Evolutionary conservation across 2,888 invertebrate species (phyloP).

Genomic region (Eremobia ochroleuca): DNA sequence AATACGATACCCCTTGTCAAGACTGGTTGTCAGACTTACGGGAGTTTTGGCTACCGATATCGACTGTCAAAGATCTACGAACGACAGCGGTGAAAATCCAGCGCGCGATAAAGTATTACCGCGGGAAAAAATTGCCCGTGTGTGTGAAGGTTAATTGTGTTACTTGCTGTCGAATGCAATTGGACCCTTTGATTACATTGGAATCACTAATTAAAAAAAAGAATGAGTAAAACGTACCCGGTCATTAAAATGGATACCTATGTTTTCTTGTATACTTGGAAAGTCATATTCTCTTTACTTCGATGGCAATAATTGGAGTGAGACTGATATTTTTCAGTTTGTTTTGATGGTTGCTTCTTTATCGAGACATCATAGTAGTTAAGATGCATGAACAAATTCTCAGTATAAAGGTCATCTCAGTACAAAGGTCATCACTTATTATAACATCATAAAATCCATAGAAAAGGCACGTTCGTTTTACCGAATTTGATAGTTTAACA

Average conservation of each 20-base stretch:
- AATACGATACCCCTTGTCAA: no score
- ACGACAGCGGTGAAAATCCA: background rate
- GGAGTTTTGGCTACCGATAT: background rate
- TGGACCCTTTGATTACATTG: constrained; percentile 32
- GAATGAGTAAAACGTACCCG: background rate
- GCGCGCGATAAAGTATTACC: no score
- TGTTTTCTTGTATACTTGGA: background rate
- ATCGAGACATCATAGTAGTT: background rate
- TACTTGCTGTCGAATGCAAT: constrained; percentile 29
- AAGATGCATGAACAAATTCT: no score
- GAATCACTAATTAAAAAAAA: constrained; percentile 36
- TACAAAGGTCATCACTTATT: no score
- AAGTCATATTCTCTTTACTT: background rate
- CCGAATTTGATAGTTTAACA: no score
- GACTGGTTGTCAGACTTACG: no score
- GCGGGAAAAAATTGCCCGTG: background rate
- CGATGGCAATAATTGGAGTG: background rate
- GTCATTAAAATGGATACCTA: background rate
- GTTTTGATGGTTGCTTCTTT: background rate
- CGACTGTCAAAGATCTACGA: no score
- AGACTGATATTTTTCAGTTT: background rate
- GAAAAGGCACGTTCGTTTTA: no score
- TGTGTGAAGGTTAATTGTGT: constrained; percentile 15
- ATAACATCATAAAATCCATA: no score
- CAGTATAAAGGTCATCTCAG: no score